Evolutionary conservation across 2,113 vertebrate species (phyloP), one percentile per base, ranked within the genome.

Genomic region (Nannospalax galili): DNA sequence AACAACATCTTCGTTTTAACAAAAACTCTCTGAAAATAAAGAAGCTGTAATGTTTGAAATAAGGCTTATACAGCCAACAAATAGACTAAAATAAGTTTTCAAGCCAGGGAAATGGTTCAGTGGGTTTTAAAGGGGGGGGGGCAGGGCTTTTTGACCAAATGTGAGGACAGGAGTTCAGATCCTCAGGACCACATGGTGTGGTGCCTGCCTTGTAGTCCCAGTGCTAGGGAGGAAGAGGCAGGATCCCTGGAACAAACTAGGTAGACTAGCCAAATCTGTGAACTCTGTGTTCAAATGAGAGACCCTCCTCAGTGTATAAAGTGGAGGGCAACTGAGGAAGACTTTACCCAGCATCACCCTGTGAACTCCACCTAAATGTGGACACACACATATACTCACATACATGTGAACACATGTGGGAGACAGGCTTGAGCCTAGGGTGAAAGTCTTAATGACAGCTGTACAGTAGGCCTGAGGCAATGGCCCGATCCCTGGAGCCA

Each of bases 41-140:
- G 73, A 88, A 80, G 58, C 42, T 72, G 5, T 74, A 30, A n/a
- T 52, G 35, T 94, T 91, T 96, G 84, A 88, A 93, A 72, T 84
- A 52, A 91, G 40, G 74, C 1, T 67, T 42, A 67, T 87, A 84
- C 9, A 93, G 65, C 37, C n/a, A 88, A n/a, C 1, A 24, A 64
- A 64, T 14, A 64, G 26, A 92, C 30, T 4, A 24, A 56, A 90
- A 94, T 84, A 75, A 26, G 26, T 24, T 30, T 75, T 75, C 45
- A 6, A 75, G 14, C 73, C 45, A 48, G 24, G 42, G 42, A 75
- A 75, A 75, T 26, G 16, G 16, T 40, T 48, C 26, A 75, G 26
- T 48, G 26, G 24, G 24, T 74, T n/a, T n/a, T n/a, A n/a, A 52
- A 52, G 11, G 48, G 6, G 11, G 48, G 48, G 48, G 6, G 48